These are phyloP conservation scores for Laterallus jamaicensis DNA, from an alignment of 2,113 vertebrate genomes.

Conservation along the genomic window DNA sequence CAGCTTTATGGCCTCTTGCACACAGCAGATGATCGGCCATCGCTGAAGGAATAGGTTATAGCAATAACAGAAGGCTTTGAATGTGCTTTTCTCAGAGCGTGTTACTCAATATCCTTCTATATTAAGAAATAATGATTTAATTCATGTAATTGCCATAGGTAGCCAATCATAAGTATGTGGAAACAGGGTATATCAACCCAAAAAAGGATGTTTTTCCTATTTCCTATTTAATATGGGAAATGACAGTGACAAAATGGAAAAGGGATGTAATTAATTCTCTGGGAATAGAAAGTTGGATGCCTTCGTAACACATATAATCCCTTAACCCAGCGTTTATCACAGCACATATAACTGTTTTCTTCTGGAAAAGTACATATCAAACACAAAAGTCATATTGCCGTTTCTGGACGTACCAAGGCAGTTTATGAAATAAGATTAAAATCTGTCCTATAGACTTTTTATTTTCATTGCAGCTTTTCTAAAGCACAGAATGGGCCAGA, in stretches of 20 bases:
- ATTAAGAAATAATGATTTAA: neutral
- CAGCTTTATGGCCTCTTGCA: neutral
- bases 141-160: neutral
- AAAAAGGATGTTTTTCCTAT: neutral
- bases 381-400: neutral
- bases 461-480: neutral
- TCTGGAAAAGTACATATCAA: neutral
- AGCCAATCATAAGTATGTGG: neutral
- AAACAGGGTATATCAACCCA: neutral
- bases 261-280: neutral
- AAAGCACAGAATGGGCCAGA: neutral
- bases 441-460: neutral
- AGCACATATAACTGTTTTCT: neutral
- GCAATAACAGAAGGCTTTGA: neutral
- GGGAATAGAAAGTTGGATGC: neutral
- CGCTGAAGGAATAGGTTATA: neutral
- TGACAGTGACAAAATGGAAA: constrained; percentile 2
- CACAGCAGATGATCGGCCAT: neutral
- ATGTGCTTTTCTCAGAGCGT: neutral
- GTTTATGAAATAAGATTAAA: neutral
- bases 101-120: neutral
- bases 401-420: neutral
- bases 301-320: neutral
- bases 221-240: constrained; percentile 14
- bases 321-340: neutral